Conservation (phyloP, 2,888 invertebrate genomes). For the Melanostoma mellinum region DNA sequence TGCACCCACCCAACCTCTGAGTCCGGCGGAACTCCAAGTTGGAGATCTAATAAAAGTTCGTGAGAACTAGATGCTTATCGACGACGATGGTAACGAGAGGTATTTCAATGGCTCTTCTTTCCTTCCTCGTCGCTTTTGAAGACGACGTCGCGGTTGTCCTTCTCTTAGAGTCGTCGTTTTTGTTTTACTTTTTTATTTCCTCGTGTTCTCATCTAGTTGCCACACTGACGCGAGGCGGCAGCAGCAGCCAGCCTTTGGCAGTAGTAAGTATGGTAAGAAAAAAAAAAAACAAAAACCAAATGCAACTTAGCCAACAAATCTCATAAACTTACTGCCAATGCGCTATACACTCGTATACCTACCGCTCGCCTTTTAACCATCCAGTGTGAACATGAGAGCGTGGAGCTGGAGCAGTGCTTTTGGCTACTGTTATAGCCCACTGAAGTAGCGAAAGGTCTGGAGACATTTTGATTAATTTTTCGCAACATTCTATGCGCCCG, state of each 20-base stretch:
- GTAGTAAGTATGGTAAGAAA: neutral
- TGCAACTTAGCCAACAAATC: slow-evolving; percentile 62
- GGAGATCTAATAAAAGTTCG: slow-evolving; percentile 79
- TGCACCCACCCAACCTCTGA: slow-evolving; percentile 73
- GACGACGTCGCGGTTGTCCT: slow-evolving; percentile 39
- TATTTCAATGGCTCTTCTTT: slow-evolving; percentile 72
- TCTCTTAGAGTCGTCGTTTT: slow-evolving; percentile 28
- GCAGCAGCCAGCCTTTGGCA: neutral
- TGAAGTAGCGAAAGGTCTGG: slow-evolving; percentile 59
- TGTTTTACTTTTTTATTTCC: slow-evolving; percentile 28
- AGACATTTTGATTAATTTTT: slow-evolving; percentile 74
- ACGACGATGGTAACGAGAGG: slow-evolving; percentile 70
- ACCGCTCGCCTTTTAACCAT: slow-evolving; percentile 16
- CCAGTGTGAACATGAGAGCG: slow-evolving; percentile 58
- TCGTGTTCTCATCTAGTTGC: slow-evolving; percentile 69
- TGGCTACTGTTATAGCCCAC: slow-evolving; percentile 36
- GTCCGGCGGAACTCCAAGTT: slow-evolving; percentile 71
- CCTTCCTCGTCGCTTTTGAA: slow-evolving; percentile 54
- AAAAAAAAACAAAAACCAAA: slow-evolving; percentile 46
- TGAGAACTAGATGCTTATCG: slow-evolving; percentile 81
- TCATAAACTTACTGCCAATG: slow-evolving; percentile 66
- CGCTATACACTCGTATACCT: slow-evolving; percentile 19
- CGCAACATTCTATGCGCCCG: slow-evolving; percentile 70
- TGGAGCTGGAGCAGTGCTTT: slow-evolving; percentile 27
- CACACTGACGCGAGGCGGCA: slow-evolving; percentile 58